Evolutionary conservation across 1,140 invertebrate species (phyloP).

Genomic region (Trypoxylus dichotomus): DNA sequence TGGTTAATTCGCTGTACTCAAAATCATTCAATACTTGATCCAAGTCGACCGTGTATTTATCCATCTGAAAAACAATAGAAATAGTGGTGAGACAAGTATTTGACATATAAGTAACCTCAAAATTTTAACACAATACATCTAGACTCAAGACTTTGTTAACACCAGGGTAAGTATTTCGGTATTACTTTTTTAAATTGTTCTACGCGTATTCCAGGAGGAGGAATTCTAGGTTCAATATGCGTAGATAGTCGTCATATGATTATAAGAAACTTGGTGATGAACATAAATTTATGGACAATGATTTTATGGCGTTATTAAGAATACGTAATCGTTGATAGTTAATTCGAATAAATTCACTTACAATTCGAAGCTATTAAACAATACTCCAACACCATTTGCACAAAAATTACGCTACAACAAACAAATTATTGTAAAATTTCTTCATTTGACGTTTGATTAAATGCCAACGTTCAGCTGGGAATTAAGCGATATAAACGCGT

Average conservation of each 20-base stretch:
- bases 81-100: not conserved
- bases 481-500: not conserved
- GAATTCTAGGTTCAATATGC: not conserved
- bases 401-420: not conserved
- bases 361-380: not conserved
- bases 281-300: not conserved
- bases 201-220: not conserved
- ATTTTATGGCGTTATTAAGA: not conserved
- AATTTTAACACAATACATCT: slow-evolving; percentile 13
- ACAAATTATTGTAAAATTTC: not conserved
- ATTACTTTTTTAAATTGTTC: not conserved
- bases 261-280: not conserved
- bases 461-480: not conserved
- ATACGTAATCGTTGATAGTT: not conserved
- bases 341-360: not conserved
- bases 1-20: slow-evolving; percentile 67
- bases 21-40: slow-evolving; percentile 88
- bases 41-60: slow-evolving; percentile 68
- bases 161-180: not conserved
- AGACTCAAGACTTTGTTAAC: not conserved
- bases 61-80: slow-evolving; percentile 44
- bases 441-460: not conserved
- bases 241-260: slow-evolving; percentile 8
- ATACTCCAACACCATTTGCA: not conserved
- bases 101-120: slow-evolving; percentile 29